These are phyloP conservation scores for Idaea dimidiata DNA, from an alignment of 2,888 invertebrate species.

Conservation along the genomic window DNA sequence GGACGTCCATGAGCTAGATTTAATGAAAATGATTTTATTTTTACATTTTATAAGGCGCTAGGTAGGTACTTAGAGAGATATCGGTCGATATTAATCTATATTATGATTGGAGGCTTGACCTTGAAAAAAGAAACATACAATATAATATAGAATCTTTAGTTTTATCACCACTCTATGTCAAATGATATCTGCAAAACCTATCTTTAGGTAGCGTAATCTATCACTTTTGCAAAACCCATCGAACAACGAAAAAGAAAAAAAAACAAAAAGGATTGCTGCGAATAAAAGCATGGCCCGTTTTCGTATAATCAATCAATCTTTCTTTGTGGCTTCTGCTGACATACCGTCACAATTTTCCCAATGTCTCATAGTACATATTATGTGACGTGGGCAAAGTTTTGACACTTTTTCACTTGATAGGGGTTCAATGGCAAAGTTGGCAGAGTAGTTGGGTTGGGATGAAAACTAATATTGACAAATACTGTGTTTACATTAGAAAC, in stretches of 20 bases:
- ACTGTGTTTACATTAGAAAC: background rate
- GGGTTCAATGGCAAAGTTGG: background rate
- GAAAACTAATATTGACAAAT: background rate
- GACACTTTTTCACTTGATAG: background rate
- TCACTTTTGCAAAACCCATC: slow-evolving; percentile 14
- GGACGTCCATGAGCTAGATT: no score
- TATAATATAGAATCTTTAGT: no score
- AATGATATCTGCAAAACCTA: slow-evolving; percentile 6
- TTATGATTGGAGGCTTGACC: no score
- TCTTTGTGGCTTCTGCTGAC: slow-evolving; percentile 1
- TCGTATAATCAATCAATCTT: slow-evolving; percentile 1
- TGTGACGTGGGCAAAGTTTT: background rate
- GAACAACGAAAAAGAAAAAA: background rate
- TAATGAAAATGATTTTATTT: no score
- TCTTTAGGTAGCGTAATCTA: background rate
- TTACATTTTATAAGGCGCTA: no score
- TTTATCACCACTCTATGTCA: background rate
- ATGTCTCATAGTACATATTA: background rate
- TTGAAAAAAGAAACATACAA: no score
- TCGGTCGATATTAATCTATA: no score
- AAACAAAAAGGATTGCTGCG: background rate
- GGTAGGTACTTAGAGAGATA: no score
- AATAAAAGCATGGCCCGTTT: background rate
- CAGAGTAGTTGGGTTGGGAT: background rate
- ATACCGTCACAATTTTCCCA: background rate